Conservation (phyloP, 2,797 vertebrate species). For the Rhinogobio ventralis region DNA sequence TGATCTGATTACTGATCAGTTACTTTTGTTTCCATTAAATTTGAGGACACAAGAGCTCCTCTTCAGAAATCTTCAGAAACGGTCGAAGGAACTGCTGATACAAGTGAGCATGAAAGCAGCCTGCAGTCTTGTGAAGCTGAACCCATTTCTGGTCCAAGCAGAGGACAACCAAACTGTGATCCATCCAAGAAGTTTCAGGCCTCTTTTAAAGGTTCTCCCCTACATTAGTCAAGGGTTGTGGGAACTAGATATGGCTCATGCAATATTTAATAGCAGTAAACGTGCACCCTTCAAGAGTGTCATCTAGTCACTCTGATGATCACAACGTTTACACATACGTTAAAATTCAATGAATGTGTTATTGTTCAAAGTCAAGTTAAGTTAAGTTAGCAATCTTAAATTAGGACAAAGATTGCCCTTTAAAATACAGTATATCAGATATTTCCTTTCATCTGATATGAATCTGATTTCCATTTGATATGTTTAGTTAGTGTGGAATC, state of each 20-base stretch:
- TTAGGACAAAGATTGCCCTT: not conserved
- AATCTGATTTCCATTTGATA: not conserved
- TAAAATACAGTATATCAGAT: not conserved
- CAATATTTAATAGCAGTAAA: slow-evolving; percentile 37
- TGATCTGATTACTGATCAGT: slow-evolving; percentile 10
- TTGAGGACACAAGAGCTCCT: slow-evolving; percentile 1
- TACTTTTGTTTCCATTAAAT: slow-evolving; percentile 9
- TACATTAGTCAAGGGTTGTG: not conserved
- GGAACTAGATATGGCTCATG: slow-evolving; percentile 11
- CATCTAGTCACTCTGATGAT: not conserved
- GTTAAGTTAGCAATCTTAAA: not conserved
- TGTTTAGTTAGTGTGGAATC: not conserved
- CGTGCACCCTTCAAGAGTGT: not conserved
- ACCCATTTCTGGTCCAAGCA: slow-evolving; percentile 32
- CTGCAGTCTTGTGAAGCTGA: slow-evolving; percentile 32
- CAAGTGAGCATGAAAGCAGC: not conserved
- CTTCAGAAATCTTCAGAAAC: not conserved
- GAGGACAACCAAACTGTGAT: slow-evolving; percentile 43
- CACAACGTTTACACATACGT: not conserved
- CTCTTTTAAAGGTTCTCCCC: slow-evolving; percentile 42
- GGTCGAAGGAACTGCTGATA: not conserved
- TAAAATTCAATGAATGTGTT: not conserved
- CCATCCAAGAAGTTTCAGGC: not conserved
- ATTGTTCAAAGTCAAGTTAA: not conserved
- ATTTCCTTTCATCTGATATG: not conserved